Conservation (phyloP, 2,113 vertebrate genomes). For the Podarcis raffonei region DNA sequence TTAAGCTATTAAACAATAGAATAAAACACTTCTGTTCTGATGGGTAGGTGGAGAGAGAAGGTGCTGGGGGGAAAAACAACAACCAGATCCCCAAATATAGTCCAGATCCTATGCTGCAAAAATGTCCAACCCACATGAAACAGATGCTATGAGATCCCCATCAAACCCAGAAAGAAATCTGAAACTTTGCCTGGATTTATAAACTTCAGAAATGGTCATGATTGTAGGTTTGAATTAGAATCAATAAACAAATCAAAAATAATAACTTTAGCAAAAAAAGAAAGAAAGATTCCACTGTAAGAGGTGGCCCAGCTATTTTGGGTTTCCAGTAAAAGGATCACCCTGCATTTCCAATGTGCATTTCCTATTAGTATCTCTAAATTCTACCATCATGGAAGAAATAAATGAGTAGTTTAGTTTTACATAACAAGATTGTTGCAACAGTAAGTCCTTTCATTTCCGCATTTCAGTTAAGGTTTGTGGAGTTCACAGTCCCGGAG, state of each 20-base stretch:
- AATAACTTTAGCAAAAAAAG: background rate
- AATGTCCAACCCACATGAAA: background rate
- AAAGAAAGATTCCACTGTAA: background rate
- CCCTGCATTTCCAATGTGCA: background rate
- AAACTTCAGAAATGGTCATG: background rate
- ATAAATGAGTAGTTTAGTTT: background rate
- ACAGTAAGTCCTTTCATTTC: background rate
- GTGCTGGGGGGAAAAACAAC: background rate
- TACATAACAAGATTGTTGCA: background rate
- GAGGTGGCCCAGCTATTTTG: background rate
- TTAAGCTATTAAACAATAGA: slow-evolving; percentile 20
- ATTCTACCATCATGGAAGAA: background rate
- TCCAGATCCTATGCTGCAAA: background rate
- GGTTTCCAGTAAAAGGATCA: background rate
- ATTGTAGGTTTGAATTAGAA: background rate
- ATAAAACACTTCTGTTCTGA: slow-evolving; percentile 5
- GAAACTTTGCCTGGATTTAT: background rate
- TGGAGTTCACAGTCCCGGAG: background rate
- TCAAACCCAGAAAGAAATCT: background rate
- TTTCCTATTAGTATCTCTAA: background rate
- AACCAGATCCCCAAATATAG: background rate
- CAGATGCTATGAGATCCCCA: background rate
- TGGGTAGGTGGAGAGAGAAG: background rate
- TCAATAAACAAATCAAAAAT: background rate
- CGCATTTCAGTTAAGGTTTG: background rate